Evolutionary conservation across 2,113 vertebrate genomes (phyloP), one percentile per base, ranked within the genome.

Genomic region (Rhynchopsitta pachyrhyncha): DNA sequence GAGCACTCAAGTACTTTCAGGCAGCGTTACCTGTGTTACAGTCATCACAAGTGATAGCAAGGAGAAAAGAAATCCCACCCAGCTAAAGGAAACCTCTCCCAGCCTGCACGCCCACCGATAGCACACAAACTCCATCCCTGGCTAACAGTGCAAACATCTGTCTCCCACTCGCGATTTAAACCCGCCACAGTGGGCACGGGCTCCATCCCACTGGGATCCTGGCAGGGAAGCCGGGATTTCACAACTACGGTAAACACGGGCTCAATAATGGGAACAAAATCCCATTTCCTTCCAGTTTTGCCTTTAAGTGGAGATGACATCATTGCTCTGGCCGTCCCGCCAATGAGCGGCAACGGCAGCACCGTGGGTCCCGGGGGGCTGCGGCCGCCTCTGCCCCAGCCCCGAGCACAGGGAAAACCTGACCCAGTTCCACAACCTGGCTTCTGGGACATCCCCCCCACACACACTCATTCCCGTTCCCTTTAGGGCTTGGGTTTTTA

Each of bases 261-360:
- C 93, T 96, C 94, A 93, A 90, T 96, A 97, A 98, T 95, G 95
- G 96, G 95, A 97, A 92, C 82, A 71, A 83, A 96, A 97, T 95
- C 94, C 92, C 93, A 97, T 97, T 94, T 98, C 97, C 93, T 97
- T 71, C 94, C 50, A 92, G 95, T 97, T 97, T 97, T 95, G 96
- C 97, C 97, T 97, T 85, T 93, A 95, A 97, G 86, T 97, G 95
- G 91, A 94, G 89, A 98, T 99, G 98, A 98, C 98, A 98, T 98
- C 98, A 99, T 98, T 97, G 44, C 86, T 97, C 97, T 71, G 88
- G 70, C 92, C 46, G 59, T 7, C 73, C 82, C 52, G 86, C 97
- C 97, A 98, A 98, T 98, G 90, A 95, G 88, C 80, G 46, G 22
- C 57, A 35, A 59, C 37, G 73, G 95, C 92, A 88, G 96, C 80